Base-by-base conservation (phyloP, 2,797 vertebrate genomes). In the Leptoclinus maculatus region DNA sequence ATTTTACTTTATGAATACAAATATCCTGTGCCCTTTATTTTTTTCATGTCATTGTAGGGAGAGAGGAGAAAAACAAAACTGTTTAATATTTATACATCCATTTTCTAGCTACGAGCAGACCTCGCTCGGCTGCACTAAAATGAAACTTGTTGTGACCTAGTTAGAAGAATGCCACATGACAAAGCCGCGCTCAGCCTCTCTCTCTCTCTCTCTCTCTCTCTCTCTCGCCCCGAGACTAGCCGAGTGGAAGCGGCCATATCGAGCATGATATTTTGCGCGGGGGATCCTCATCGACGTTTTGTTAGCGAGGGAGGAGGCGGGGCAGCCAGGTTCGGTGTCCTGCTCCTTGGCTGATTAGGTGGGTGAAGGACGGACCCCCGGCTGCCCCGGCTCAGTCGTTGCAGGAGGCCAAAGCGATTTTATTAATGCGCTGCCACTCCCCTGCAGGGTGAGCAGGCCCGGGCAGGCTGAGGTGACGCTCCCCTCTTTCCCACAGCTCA, bases 141-240 rank as follows among this genome's bases (percentile, higher is more conserved):
- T 86, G 87, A 94, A 93, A 92, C 91, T 92, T 90, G 88, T 87
- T 84, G 91, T 94, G 95, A 94, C 95, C 95, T 92, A 95, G 85
- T 94, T 95, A 92, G 88, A 47, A 87, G 86, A 91, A 91, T 77
- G 88, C 83, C 86, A 84, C 88, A 88, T 88, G 90, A 94, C 91
- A 78, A 80, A 82, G 89, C 87, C 72, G 66, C n/a, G 79, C 74
- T 85, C 70, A 25, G 78, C 71, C 86, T 86, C 88, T 62, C 45
- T 47, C 45, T 47, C 73, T 89, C 89, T 63, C 19, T 21, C 51
- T 54, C 73, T 62, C 45, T 47, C 45, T 47, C 73, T 89, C 89
- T 63, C 19, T 21, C 51, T 54, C 73, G 88, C 88, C 73, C 36
- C 65, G 29, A 83, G 86, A 56, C 80, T 27, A 88, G 89, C 90